These are phyloP conservation scores for Andrena minutula DNA, from an alignment of 2,888 invertebrate genomes.

Conservation along the genomic window DNA sequence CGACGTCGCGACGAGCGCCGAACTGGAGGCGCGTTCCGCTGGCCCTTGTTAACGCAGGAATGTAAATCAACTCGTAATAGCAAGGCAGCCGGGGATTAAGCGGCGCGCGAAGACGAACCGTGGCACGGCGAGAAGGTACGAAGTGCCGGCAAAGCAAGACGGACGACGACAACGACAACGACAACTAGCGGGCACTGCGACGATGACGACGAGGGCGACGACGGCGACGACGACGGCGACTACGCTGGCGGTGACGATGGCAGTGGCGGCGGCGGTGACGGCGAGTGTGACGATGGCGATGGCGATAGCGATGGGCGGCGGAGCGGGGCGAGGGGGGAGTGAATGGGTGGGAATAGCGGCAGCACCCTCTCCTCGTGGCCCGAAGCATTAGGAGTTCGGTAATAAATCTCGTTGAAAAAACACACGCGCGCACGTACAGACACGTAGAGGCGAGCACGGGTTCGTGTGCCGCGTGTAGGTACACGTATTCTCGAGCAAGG, in stretches of 20 bases:
- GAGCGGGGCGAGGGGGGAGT: slow-evolving; percentile 50
- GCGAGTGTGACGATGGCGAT: slow-evolving; percentile 3
- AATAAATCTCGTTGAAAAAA: slow-evolving; percentile 84
- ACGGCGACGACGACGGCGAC: slow-evolving; percentile 33
- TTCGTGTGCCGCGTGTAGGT: slow-evolving; percentile 34
- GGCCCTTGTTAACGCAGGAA: slow-evolving; percentile 70
- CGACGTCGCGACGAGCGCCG: slow-evolving; percentile 26
- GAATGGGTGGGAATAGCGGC: slow-evolving; percentile 59
- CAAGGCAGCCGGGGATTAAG: slow-evolving; percentile 68
- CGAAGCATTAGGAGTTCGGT: slow-evolving; percentile 82
- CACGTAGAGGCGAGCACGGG: slow-evolving; percentile 38
- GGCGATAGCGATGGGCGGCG: slow-evolving; percentile 42
- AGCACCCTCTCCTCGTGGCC: slow-evolving; percentile 71
- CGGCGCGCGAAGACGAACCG: slow-evolving; percentile 63
- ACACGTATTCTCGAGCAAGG: slow-evolving; percentile 52
- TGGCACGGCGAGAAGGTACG: slow-evolving; percentile 54
- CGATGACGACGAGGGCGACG: slow-evolving; percentile 29
- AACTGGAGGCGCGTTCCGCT: slow-evolving; percentile 50
- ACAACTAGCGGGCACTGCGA: slow-evolving; percentile 18
- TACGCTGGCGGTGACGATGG: slow-evolving; percentile 2
- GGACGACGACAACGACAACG: slow-evolving; percentile 25
- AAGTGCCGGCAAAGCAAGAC: slow-evolving; percentile 42
- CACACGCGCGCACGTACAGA: slow-evolving; percentile 71
- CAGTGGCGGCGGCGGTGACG: slow-evolving; percentile 29
- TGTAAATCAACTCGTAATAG: slow-evolving; percentile 72